Evolutionary conservation across 2,113 vertebrate genomes (phyloP).

Genomic region (Pelecanus crispus): DNA sequence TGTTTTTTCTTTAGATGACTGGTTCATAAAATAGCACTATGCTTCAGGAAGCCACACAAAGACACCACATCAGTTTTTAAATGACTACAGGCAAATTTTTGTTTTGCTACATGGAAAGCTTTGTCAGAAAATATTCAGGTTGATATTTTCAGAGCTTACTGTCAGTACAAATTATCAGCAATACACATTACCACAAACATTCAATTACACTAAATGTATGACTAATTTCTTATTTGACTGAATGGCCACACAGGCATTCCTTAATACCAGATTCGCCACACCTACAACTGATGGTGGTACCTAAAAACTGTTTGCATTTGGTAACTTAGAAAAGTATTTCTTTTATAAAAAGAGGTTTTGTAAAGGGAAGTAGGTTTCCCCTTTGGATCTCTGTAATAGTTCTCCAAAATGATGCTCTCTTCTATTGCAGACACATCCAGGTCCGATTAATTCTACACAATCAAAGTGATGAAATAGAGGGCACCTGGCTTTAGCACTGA

Average conservation of each 20-base stretch:
- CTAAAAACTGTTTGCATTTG: neutral
- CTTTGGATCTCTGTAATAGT: neutral
- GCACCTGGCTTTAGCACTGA: neutral
- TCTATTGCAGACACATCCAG: neutral
- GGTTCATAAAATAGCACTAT: neutral
- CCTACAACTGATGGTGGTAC: constrained; percentile 17
- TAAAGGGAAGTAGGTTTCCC: neutral
- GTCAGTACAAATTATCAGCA: neutral
- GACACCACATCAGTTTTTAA: constrained; percentile 6
- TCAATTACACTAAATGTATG: neutral
- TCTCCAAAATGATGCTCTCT: neutral
- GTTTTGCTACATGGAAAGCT: constrained; percentile 21
- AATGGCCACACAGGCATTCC: constrained; percentile 6
- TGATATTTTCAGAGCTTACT: neutral
- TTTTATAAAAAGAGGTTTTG: neutral
- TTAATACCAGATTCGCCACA: constrained; percentile 31
- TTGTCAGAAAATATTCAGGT: constrained; percentile 18
- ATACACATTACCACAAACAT: neutral
- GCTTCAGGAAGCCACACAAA: constrained; percentile 3
- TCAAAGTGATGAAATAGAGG: neutral
- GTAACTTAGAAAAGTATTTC: neutral
- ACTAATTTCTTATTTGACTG: constrained; percentile 11
- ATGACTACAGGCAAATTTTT: constrained; percentile 18
- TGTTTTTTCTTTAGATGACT: constrained; percentile 5
- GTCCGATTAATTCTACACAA: neutral